phyloP scores from a whole-genome alignment of 2,888 invertebrate species.

The Caradrina kadenii region DNA sequence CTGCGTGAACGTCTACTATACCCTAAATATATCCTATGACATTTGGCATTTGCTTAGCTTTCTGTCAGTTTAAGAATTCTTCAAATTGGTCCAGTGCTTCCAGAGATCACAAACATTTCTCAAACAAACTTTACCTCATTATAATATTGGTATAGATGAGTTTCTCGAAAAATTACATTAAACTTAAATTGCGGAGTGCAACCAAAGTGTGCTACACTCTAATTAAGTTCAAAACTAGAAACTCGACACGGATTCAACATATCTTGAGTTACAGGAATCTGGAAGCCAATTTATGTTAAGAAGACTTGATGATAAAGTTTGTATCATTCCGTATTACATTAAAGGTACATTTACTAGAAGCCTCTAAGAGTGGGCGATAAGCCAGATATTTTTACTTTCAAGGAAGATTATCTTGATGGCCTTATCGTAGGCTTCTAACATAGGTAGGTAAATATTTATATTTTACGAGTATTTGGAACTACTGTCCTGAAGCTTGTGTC shows the following conservation, averaged over 20 bases:
- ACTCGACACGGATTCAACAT: not conserved
- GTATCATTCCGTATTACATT: too few species aligned
- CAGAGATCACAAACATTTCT: too few species aligned
- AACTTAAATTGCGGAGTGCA: conserved; percentile 1
- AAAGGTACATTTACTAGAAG: too few species aligned
- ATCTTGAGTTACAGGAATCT: conserved; percentile 1
- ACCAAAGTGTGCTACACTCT: conserved; percentile 9
- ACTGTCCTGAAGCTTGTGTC: too few species aligned
- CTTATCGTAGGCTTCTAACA: not conserved
- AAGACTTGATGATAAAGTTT: conserved; percentile 11
- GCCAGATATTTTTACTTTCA: not conserved
- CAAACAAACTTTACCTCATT: too few species aligned
- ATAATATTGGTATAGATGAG: too few species aligned
- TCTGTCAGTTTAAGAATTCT: too few species aligned
- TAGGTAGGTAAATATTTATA: not conserved
- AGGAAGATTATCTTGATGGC: not conserved
- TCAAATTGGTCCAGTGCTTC: too few species aligned
- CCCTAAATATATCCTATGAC: too few species aligned
- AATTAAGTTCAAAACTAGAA: conserved; percentile 26
- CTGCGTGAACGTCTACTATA: too few species aligned
- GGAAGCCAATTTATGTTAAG: conserved; percentile 20
- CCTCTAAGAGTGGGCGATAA: not conserved
- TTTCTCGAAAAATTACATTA: too few species aligned
- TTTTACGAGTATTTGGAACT: not conserved
- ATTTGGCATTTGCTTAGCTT: too few species aligned